A percentile compares a stretch with the other conserved stretches of the same genome.
Evolutionary conservation across 2,888 invertebrate genomes (phyloP).

Genomic region (Netelia fuscicornis): DNA sequence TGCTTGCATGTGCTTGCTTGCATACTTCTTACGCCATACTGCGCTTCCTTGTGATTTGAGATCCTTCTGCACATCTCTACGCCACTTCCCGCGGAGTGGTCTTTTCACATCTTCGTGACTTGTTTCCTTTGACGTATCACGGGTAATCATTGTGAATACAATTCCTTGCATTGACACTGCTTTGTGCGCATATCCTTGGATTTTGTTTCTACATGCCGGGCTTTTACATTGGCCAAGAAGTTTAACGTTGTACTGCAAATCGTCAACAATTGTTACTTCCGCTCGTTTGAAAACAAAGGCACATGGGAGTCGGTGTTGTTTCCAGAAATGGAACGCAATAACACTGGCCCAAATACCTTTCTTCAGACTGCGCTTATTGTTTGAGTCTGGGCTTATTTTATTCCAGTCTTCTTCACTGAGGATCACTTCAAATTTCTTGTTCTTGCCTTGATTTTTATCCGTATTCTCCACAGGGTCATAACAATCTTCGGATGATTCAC

Average conservation of each 20-base stretch:
- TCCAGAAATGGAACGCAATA: constrained; percentile 58
- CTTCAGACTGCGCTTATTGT: constrained; percentile 27
- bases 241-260: not conserved
- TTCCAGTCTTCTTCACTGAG: constrained; percentile 49
- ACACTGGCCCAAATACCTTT: constrained; percentile 54
- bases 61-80: constrained; percentile 52
- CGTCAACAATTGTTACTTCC: not conserved
- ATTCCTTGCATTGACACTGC: not conserved
- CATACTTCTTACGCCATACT: constrained; percentile 39
- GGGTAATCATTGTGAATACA: constrained; percentile 19
- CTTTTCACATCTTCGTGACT: constrained; percentile 51
- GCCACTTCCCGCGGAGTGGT: constrained; percentile 41
- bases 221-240: constrained; percentile 39
- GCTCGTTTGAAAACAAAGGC: constrained; percentile 57
- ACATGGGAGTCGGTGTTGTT: constrained; percentile 54
- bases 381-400: constrained; percentile 38
- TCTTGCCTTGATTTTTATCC: not conserved
- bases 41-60: constrained; percentile 35
- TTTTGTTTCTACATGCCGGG: constrained; percentile 25
- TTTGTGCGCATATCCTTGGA: not conserved
- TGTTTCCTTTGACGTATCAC: constrained; percentile 26
- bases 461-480: constrained; percentile 17
- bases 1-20: constrained; percentile 45
- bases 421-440: not conserved
- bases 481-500: constrained; percentile 17